Percentiles rank a stretch among this genome's conserved stretches.
Evolutionary conservation across 1,140 invertebrate genomes (phyloP).

Genomic region (Cydia strobilella): DNA sequence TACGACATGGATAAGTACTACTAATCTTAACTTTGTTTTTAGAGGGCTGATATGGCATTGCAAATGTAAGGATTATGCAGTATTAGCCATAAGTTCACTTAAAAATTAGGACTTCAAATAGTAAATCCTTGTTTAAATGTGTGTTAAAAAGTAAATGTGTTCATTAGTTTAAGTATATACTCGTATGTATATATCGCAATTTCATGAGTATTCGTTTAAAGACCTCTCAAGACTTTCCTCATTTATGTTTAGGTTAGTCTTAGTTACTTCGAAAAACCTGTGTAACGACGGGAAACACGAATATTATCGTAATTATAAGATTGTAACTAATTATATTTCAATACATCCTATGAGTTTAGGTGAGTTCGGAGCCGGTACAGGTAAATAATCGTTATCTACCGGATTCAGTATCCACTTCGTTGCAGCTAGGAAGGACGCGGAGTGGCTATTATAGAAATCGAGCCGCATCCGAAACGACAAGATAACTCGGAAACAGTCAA

Average conservation of each 20-base stretch:
- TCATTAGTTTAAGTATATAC: too few species aligned
- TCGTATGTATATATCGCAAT: too few species aligned
- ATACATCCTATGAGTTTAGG: constrained; percentile 15
- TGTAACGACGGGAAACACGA: constrained; percentile 3
- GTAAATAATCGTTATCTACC: constrained; percentile 27
- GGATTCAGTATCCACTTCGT: constrained; percentile 1
- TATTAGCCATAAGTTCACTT: too few species aligned
- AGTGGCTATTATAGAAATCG: constrained; percentile 26
- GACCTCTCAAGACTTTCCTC: not conserved
- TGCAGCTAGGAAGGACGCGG: constrained; percentile 15
- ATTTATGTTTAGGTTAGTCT: not conserved
- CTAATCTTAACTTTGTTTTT: too few species aligned
- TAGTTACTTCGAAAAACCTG: not conserved
- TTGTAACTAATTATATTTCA: constrained; percentile 21
- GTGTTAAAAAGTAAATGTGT: too few species aligned
- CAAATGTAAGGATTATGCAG: too few species aligned
- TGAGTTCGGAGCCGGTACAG: not conserved
- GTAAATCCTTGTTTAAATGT: too few species aligned
- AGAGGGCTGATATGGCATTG: too few species aligned
- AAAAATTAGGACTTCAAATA: too few species aligned
- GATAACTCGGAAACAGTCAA: not conserved
- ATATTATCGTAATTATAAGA: constrained; percentile 6
- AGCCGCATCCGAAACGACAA: constrained; percentile 4
- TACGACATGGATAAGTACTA: too few species aligned
- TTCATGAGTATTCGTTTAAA: too few species aligned